Conservation (phyloP, 2,888 invertebrate genomes). For the Entomobrya multifasciata region DNA sequence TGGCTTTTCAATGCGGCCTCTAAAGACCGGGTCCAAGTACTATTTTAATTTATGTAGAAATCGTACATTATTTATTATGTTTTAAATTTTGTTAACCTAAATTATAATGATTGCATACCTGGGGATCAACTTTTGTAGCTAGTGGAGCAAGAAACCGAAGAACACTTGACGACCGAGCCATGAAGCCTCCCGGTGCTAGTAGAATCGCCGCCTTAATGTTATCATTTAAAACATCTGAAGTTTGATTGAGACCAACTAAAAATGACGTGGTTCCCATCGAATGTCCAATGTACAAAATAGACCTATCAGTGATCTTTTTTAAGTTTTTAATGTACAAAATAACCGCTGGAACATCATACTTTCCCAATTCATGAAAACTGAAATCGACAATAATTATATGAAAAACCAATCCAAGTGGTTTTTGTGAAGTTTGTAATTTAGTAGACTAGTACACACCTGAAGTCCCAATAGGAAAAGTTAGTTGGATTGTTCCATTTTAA, state of each 20-base stretch:
- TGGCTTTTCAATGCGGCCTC: constrained; percentile 67
- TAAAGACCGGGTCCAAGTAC: constrained; percentile 32
- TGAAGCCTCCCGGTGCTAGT: constrained; percentile 68
- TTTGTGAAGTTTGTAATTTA: neutral
- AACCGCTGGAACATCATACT: constrained; percentile 82
- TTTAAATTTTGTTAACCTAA: neutral
- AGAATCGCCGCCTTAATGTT: constrained; percentile 60
- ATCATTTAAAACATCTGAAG: constrained; percentile 59
- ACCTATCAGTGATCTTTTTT: too few relatives aligned
- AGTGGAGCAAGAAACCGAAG: constrained; percentile 74
- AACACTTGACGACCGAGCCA: constrained; percentile 12
- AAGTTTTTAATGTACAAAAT: constrained; percentile 80
- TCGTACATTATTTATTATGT: neutral
- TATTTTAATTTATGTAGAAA: neutral
- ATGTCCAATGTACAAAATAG: constrained; percentile 84
- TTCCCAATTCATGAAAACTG: constrained; percentile 83
- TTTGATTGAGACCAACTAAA: constrained; percentile 80
- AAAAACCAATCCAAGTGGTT: neutral
- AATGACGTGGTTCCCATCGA: constrained; percentile 81
- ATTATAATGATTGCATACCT: neutral
- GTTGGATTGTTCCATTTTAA: constrained; percentile 25
- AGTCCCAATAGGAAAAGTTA: constrained; percentile 45
- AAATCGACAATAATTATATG: neutral
- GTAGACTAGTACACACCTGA: constrained; percentile 42
- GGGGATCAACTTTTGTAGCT: neutral